These are phyloP conservation scores for Thalassoma bifasciatum DNA, from an alignment of 2,113 vertebrate genomes.

Conservation along the genomic window DNA sequence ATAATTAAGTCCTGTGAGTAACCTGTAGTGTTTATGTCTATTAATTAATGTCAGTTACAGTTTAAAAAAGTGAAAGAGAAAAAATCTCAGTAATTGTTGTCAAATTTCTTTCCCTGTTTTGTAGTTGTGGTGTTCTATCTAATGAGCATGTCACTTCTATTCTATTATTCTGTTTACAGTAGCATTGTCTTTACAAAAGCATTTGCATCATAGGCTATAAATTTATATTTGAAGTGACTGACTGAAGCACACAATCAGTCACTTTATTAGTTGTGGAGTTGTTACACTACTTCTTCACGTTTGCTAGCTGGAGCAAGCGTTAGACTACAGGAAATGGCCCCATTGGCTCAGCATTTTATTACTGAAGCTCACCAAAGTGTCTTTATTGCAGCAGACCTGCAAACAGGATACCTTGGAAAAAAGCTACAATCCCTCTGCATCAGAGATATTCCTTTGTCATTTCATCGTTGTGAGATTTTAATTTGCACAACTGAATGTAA, in stretches of 20 bases:
- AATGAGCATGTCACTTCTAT: background rate
- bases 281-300: slow-evolving; percentile 78
- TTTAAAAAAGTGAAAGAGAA: too few species aligned
- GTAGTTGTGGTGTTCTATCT: too few species aligned
- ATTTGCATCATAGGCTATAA: slow-evolving; percentile 10
- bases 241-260: slow-evolving; percentile 58
- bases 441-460: slow-evolving; percentile 43
- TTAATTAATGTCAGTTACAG: too few species aligned
- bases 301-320: slow-evolving; percentile 83
- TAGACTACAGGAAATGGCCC: slow-evolving; percentile 83
- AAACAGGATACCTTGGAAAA: slow-evolving; percentile 48
- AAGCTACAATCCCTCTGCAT: slow-evolving; percentile 31
- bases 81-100: too few species aligned
- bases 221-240: slow-evolving; percentile 16
- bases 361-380: slow-evolving; percentile 41
- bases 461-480: slow-evolving; percentile 1
- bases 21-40: background rate
- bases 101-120: background rate
- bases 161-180: background rate
- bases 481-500: background rate
- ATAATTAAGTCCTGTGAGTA: background rate
- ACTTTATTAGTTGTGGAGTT: slow-evolving; percentile 79
- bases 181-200: slow-evolving; percentile 11
- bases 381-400: slow-evolving; percentile 42
- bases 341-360: slow-evolving; percentile 43